A percentile compares a stretch with the other conserved stretches of the same genome.
These are phyloP conservation scores for Charanyca ferruginea DNA, from an alignment of 2,888 invertebrate species.

Conservation along the genomic window DNA sequence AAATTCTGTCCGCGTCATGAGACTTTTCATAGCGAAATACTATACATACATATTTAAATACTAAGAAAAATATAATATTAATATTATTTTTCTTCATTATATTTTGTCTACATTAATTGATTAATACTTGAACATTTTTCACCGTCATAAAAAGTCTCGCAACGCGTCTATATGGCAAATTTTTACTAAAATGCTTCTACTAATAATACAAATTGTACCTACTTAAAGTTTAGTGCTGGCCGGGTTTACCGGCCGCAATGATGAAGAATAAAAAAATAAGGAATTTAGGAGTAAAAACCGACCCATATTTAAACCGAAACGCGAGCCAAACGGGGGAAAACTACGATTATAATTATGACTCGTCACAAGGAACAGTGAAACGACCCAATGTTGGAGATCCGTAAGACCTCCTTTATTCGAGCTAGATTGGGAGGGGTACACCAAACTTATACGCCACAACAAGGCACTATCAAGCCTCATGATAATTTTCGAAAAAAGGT, in stretches of 20 bases:
- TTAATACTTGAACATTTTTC: conserved; percentile 74
- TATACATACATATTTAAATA: conserved; percentile 76
- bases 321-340: conserved; percentile 60
- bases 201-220: conserved; percentile 83
- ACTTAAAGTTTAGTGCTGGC: conserved; percentile 78
- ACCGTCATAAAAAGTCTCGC: conserved; percentile 68
- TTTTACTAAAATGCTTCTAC: conserved; percentile 77
- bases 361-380: conserved; percentile 56
- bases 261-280: conserved; percentile 57
- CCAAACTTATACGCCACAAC: conserved; percentile 77
- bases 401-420: conserved; percentile 59
- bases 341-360: conserved; percentile 47
- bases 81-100: conserved; percentile 69
- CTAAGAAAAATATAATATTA: conserved; percentile 81
- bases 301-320: conserved; percentile 57
- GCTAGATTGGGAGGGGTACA: conserved; percentile 72
- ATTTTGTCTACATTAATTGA: conserved; percentile 78
- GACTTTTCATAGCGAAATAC: conserved; percentile 63
- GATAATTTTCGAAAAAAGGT: conserved; percentile 79
- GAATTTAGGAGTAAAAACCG: conserved; percentile 51
- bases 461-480: conserved; percentile 88
- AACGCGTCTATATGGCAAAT: conserved; percentile 73
- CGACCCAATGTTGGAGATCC: conserved; percentile 45
- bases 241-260: conserved; percentile 53
- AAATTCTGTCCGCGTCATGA: conserved; percentile 58